Base-by-base conservation (phyloP, 2,113 vertebrate species). In the Thalassarche chlororhynchos region DNA sequence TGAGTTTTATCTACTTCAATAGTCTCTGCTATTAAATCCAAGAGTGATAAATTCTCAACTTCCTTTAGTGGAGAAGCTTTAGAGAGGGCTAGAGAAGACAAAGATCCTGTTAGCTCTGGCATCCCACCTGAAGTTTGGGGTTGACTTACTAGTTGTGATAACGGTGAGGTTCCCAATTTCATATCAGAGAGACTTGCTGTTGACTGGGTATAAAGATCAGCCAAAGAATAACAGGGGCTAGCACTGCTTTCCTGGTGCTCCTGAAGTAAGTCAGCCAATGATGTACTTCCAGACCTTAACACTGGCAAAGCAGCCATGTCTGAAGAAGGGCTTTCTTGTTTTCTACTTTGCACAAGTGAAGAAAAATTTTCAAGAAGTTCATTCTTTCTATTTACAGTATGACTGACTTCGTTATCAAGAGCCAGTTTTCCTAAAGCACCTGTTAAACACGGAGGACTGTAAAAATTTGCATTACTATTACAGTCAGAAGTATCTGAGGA, bases 211-310 rank as follows among this genome's bases (percentile, higher is more conserved):
- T 96, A 98, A 65, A 98, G 89, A 83, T 97, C 87, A 87, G 98
- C 96, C 71, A 98, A 96, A 65, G 98, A 82, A 24, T 94, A 97
- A 93, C 94, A 96, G 2, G 97, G 86, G 66, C 72, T 97, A 75
- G 97, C 91, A 89, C 89, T 98, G 76, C 86, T 98, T 94, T 97
- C 98, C 90, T 98, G 98, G 89, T 99, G 98, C 77, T 99, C 98
- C 96, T 98, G 98, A 94, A 99, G 98, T 81, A 99, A 98, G 89
- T 99, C 99, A 68, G 99, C 98, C 92, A 99, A 78, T 17, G 99
- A 99, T 9, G 97, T 98, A 96, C 96, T 98, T 97, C 97, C 98
- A 98, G 74, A 90, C 19, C 95, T 76, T 81, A 95, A 95, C 51
- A 77, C 80, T n/a, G 91, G 92, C 49, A 96, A 94, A 90, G 69